Percentiles rank a stretch among this genome's conserved stretches.
These are phyloP conservation scores for Cathartes aura DNA, from an alignment of 2,113 vertebrate species.

Conservation along the genomic window DNA sequence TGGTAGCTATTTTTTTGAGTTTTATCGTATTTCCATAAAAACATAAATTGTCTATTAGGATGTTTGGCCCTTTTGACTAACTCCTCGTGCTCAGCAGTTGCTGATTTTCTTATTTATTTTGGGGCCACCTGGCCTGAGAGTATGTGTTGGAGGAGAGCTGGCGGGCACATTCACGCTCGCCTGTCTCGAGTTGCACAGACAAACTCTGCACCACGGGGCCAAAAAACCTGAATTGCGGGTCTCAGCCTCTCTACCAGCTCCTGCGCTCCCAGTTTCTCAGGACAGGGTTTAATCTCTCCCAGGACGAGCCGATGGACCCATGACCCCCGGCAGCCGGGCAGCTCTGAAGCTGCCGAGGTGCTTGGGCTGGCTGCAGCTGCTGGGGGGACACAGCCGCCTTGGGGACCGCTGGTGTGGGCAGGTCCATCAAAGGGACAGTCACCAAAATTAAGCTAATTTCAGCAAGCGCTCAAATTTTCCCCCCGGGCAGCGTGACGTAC, in stretches of 20 bases:
- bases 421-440: not conserved
- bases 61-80: not conserved
- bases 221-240: rapidly evolving
- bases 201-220: not conserved
- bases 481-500: not conserved
- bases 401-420: rapidly evolving
- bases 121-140: rapidly evolving
- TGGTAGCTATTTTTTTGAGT: not conserved
- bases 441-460: not conserved
- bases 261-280: not conserved
- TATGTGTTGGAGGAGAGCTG: not conserved
- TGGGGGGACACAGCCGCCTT: not conserved
- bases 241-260: not conserved
- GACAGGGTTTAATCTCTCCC: not conserved
- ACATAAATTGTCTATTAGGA: not conserved
- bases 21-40: not conserved
- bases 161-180: rapidly evolving
- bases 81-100: not conserved
- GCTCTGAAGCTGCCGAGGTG: not conserved
- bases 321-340: not conserved
- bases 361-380: not conserved
- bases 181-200: rapidly evolving
- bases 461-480: not conserved
- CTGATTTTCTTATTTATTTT: not conserved
- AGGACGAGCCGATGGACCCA: not conserved